Evolutionary conservation across 2,113 vertebrate genomes (phyloP).

Genomic region (Xenopus laevis): DNA sequence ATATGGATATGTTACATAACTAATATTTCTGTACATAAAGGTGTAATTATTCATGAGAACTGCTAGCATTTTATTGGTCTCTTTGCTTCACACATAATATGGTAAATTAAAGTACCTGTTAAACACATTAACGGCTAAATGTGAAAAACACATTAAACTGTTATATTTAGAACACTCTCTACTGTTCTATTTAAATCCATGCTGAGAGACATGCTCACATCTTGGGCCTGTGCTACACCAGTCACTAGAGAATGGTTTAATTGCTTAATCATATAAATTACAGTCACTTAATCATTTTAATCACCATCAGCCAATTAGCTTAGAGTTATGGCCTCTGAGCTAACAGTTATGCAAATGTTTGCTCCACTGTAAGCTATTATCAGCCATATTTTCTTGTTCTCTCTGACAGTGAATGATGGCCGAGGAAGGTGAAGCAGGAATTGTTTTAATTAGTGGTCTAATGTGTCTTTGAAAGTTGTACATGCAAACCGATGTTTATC

Average conservation of each 20-base stretch:
- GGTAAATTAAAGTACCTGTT: constrained; percentile 53
- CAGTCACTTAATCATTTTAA: constrained; percentile 83
- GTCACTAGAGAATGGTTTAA: constrained; percentile 70
- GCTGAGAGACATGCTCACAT: constrained; percentile 62
- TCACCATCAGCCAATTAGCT: constrained; percentile 77
- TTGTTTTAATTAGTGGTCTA: constrained; percentile 17
- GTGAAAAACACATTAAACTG: constrained; percentile 48
- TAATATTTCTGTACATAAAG: no score
- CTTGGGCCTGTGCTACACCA: constrained; percentile 58
- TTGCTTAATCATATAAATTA: constrained; percentile 85
- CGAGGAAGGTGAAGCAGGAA: constrained; percentile 51
- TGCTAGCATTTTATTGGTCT: constrained; percentile 46
- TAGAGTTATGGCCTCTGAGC: constrained; percentile 72
- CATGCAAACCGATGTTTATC: not conserved
- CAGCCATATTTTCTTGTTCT: constrained; percentile 64
- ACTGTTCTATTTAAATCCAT: constrained; percentile 40
- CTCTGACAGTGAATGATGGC: constrained; percentile 67
- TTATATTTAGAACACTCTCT: constrained; percentile 50
- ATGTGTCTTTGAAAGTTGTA: not conserved
- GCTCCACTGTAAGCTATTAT: constrained; percentile 70
- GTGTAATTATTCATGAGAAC: constrained; percentile 45
- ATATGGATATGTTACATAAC: no score
- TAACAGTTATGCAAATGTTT: constrained; percentile 83
- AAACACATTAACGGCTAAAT: constrained; percentile 47
- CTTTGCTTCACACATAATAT: constrained; percentile 46